A percentile compares a stretch with the other conserved stretches of the same genome.
Evolutionary conservation across 2,797 vertebrate genomes (phyloP).

Genomic region (Harpagifer antarcticus): DNA sequence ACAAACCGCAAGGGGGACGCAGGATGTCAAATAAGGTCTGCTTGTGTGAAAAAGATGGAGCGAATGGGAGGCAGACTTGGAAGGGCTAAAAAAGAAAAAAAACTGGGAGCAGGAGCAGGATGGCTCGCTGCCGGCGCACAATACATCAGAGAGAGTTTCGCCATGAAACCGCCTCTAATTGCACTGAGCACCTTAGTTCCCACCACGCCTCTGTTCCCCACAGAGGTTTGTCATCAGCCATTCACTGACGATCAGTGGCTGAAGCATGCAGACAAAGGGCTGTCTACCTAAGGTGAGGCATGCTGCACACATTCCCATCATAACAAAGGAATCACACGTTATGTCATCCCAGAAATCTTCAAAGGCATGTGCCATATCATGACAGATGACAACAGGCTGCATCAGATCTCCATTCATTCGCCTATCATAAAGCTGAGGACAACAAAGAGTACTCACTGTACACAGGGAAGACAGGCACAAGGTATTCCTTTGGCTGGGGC

Average conservation of each 20-base stretch:
- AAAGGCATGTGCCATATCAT: slow-evolving; percentile 60
- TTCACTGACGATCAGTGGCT: slow-evolving; percentile 36
- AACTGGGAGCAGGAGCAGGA: slow-evolving; percentile 33
- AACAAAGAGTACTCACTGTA: slow-evolving; percentile 75
- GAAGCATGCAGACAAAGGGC: slow-evolving; percentile 60
- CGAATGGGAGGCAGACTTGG: slow-evolving; percentile 22
- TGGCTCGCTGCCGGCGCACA: slow-evolving; percentile 33
- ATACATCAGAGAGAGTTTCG: slow-evolving; percentile 57
- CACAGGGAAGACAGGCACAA: slow-evolving; percentile 47
- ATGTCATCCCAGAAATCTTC: slow-evolving; percentile 69
- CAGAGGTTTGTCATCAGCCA: slow-evolving; percentile 43
- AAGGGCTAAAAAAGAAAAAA: slow-evolving; percentile 11
- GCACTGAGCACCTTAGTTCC: slow-evolving; percentile 46
- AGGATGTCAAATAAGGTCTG: slow-evolving; percentile 47
- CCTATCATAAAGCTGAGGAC: not conserved
- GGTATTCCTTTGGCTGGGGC: slow-evolving; percentile 50
- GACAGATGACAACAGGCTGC: slow-evolving; percentile 32
- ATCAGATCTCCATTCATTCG: slow-evolving; percentile 15
- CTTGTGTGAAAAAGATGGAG: slow-evolving; percentile 52
- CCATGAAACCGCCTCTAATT: slow-evolving; percentile 50
- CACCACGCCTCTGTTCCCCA: slow-evolving; percentile 52
- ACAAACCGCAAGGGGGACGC: slow-evolving; percentile 64
- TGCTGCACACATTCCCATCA: slow-evolving; percentile 51
- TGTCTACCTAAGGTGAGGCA: slow-evolving; percentile 66
- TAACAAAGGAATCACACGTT: slow-evolving; percentile 72